Base-by-base conservation (phyloP, 2,113 vertebrate genomes). In the Platichthys stellatus region DNA sequence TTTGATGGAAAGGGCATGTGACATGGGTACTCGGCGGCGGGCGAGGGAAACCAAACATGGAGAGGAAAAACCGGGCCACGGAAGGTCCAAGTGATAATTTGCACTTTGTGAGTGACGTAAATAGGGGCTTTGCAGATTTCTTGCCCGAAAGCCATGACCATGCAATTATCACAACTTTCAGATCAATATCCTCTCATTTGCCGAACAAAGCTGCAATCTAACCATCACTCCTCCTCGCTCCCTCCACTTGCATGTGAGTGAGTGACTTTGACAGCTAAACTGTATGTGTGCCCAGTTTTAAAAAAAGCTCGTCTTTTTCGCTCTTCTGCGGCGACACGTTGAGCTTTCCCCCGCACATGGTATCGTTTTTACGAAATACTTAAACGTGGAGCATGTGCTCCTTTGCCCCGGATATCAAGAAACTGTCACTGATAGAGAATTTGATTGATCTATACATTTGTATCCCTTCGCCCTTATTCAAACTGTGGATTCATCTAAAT, bases 401-500 rank as follows among this genome's bases (percentile, higher is more conserved):
- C 80, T 83, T 86, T 66, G 79, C 87, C 84, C 66, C 63, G 74
- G 43, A 76, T 80, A 88, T 90, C 86, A 84, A 88, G 81, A 87
- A 84, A 82, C 64, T 72, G 86, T 87, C 51, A 69, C 72, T 74
- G 86, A 90, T 87, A 72, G 81, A 81, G 71, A 83, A 88, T 86
- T 66, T 78, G 86, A 90, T 91, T 92, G 76, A 91, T 90, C 79
- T 81, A 76, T 79, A 80, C 73, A 87, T 83, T 89, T 76, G 31
- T 78, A 88, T 88, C 73, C 61, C 70, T 78, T 89, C 86, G 83
- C 84, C 80, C 86, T 91, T 90, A 85, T 90, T 91, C 85, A 88
- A 90, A 90, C 86, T 92, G 86, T 93, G 78, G 91, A 93, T 93
- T 93, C 86, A 87, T 93, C 92, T 91, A 92, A 92, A 92, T 87